Conservation (phyloP, 2,888 invertebrate species). For the Pammene aurita region DNA sequence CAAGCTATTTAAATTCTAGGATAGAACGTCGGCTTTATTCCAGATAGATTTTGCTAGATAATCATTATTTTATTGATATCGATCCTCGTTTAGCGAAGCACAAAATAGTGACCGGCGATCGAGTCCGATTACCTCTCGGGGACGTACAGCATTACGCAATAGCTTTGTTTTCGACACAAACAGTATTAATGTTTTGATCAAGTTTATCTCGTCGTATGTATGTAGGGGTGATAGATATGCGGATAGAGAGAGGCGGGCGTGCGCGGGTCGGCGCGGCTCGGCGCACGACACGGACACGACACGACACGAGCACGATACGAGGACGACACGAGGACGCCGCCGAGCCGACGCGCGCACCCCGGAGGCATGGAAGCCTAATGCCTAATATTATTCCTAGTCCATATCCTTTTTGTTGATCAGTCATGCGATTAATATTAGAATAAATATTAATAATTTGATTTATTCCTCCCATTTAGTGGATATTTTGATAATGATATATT, state of each 20-base stretch:
- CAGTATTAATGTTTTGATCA: slow-evolving; percentile 80
- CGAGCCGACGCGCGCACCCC: slow-evolving; percentile 54
- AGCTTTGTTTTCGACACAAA: slow-evolving; percentile 75
- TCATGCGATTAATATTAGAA: slow-evolving; percentile 83
- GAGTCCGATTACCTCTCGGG: slow-evolving; percentile 72
- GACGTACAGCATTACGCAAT: slow-evolving; percentile 65
- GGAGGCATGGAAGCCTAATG: slow-evolving; percentile 77
- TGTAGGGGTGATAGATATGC: slow-evolving; percentile 80
- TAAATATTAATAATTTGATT: slow-evolving; percentile 83
- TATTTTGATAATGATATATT: slow-evolving; percentile 84
- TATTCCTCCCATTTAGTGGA: slow-evolving; percentile 84
- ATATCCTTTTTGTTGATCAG: slow-evolving; percentile 84
- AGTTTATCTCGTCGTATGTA: slow-evolving; percentile 74
- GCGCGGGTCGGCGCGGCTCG: slow-evolving; percentile 36
- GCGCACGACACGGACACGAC: slow-evolving; percentile 27
- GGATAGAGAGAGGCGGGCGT: slow-evolving; percentile 67
- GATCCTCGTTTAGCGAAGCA: slow-evolving; percentile 77
- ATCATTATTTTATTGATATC: slow-evolving; percentile 71
- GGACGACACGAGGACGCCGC: slow-evolving; percentile 30
- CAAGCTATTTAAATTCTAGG: slow-evolving; percentile 80
- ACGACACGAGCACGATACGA: no score
- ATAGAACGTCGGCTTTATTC: slow-evolving; percentile 82
- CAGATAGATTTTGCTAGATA: slow-evolving; percentile 83
- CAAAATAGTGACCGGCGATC: slow-evolving; percentile 78
- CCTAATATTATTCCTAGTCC: slow-evolving; percentile 84